Base-by-base conservation (phyloP, 2,113 vertebrate genomes). In the Isichthys henryi region DNA sequence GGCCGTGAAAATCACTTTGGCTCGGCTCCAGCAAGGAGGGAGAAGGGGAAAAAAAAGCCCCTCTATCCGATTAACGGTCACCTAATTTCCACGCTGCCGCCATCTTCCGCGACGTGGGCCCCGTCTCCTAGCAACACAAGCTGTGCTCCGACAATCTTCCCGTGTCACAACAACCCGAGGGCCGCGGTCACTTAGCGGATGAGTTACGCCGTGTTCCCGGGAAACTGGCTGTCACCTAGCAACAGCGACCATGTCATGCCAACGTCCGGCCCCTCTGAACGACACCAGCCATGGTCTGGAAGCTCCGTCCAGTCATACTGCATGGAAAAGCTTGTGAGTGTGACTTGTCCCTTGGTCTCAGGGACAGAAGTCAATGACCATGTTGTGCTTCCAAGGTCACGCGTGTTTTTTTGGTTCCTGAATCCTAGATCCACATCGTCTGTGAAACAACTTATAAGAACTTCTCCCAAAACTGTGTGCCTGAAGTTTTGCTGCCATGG, bases 401-500 rank as follows among this genome's bases (percentile, higher is more conserved):
- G n/a, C 9, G 17, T 8, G 31, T 27, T 13, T 49, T 45, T 13
- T 66, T 23, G 13, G 58, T 88, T 17, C 58, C 43, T 11, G n/a
- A 46, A 35, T 50, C n/a, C 45, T 23, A 88, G 5, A 27, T 50
- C 43, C 9, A 13, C 46, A 50, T 27, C 21, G 45, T 46, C 88
- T 48, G 15, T 46, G n/a, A 48, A 39, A 77, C 58, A 50, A 31
- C 88, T 74, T 62, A 46, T 3, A 15, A 49, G 31, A 48, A 23
- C 23, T n/a, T 62, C 31, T 70, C 62, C 62, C 46, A 31, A 74
- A 31, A 19, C 62, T 46, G 8, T 45, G 94, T 94, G 95, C 95
- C 93, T 93, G 94, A 94, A 95, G 94, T 96, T 94, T 95, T 90
- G 90, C 89, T 94, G 92, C 45, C 88, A 77, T 17, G 10, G 62